Conservation (phyloP, 2,113 vertebrate species). For the Indri indri region DNA sequence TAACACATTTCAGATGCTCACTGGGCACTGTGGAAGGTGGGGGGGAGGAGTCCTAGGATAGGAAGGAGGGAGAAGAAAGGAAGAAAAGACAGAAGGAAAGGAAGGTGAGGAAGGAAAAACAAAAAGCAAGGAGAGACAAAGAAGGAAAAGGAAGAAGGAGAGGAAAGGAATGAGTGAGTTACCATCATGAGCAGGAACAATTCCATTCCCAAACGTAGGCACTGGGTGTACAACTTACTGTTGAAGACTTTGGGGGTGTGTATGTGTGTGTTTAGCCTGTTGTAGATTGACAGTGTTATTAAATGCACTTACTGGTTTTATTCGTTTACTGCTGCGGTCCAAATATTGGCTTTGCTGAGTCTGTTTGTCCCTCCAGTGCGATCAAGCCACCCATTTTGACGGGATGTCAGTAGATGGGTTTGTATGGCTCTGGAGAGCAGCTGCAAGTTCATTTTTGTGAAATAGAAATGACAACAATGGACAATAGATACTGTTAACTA, state of each 20-base stretch:
- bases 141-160: not conserved
- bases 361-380: not conserved
- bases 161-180: not conserved
- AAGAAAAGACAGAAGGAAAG: not conserved
- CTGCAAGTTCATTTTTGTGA: not conserved
- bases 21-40: not conserved
- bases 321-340: not conserved
- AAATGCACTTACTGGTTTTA: not conserved
- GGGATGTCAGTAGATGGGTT: no score
- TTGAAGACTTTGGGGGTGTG: not conserved
- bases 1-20: not conserved
- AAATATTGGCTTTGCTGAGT: not conserved
- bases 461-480: not conserved
- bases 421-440: not conserved
- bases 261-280: not conserved
- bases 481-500: not conserved
- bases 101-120: not conserved
- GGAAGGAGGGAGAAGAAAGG: not conserved
- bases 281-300: not conserved
- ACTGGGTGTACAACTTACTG: not conserved
- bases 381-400: fast-evolving
- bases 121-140: not conserved
- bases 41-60: fast-evolving
- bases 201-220: not conserved
- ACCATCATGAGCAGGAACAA: no score